A percentile compares a stretch with the other conserved stretches of the same genome.
phyloP scores from a whole-genome alignment of 2,888 invertebrate species.

The Caenorhabditis zanzibari region DNA sequence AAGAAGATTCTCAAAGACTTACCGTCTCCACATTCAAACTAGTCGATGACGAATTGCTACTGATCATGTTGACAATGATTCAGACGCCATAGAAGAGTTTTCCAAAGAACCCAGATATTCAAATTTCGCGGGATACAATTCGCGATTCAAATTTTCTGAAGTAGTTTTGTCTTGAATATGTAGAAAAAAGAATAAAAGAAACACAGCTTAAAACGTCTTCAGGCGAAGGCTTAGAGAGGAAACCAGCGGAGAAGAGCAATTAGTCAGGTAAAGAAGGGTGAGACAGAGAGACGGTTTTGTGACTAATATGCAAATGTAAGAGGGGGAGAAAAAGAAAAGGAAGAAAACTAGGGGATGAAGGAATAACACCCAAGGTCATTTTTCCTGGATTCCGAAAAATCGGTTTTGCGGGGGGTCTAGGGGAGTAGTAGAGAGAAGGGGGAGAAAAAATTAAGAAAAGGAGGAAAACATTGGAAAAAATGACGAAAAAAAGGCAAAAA shows the following conservation, averaged over 20 bases:
- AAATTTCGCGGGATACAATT: neutral
- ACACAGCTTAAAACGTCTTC: conserved; percentile 26
- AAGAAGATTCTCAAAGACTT: neutral
- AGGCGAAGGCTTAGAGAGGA: conserved; percentile 17
- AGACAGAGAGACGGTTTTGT: conserved; percentile 46
- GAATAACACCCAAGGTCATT: conserved; percentile 13
- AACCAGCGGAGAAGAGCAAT: conserved; percentile 37
- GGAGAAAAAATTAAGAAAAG: neutral
- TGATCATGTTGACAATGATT: conserved; percentile 46
- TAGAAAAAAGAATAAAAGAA: neutral
- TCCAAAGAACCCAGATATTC: conserved; percentile 10
- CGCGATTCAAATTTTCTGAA: conserved; percentile 3
- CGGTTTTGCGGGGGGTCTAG: neutral
- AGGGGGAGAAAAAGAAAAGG: conserved; percentile 8
- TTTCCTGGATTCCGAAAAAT: conserved; percentile 2
- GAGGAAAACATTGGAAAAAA: too few species aligned
- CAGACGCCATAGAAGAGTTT: neutral
- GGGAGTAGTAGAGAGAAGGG: too few species aligned
- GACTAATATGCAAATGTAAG: conserved; percentile 59
- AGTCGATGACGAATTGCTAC: conserved; percentile 66
- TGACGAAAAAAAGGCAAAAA: too few species aligned
- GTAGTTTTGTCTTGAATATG: neutral
- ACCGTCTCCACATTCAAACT: conserved; percentile 64
- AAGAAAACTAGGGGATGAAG: conserved; percentile 4
- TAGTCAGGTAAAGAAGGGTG: conserved; percentile 24